Conservation (phyloP, 2,888 invertebrate species). For the Lucinisca nassula region DNA sequence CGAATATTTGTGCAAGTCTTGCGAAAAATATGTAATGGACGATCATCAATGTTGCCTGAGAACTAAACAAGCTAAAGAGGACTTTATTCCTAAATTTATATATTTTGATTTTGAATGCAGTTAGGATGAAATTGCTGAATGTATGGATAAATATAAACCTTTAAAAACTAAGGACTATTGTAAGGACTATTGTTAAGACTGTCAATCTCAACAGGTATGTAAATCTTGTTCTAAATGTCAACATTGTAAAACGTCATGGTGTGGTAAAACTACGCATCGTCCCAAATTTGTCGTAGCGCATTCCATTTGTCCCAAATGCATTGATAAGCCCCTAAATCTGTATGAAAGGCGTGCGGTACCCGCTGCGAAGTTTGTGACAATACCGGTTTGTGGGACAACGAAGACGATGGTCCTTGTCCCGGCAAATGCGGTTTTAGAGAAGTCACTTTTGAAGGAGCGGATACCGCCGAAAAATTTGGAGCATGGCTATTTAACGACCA, state of each 20-base stretch:
- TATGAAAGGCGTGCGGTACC: slow-evolving; percentile 38
- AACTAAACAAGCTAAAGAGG: slow-evolving; percentile 2
- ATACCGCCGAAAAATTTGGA: slow-evolving; percentile 45
- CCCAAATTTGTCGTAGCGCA: slow-evolving; percentile 58
- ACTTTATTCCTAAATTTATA: slow-evolving; percentile 23
- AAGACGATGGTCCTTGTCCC: slow-evolving; percentile 49
- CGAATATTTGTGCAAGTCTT: slow-evolving; percentile 29
- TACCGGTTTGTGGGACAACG: slow-evolving; percentile 9
- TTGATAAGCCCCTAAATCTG: slow-evolving; percentile 28
- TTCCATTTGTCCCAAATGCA: slow-evolving; percentile 39
- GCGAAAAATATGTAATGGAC: slow-evolving; percentile 20
- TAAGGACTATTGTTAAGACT: slow-evolving; percentile 28
- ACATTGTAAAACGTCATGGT: slow-evolving; percentile 39
- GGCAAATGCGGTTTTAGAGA: slow-evolving; percentile 57
- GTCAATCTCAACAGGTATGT: slow-evolving; percentile 27
- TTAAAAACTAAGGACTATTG: too few relatives aligned
- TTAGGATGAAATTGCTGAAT: slow-evolving; percentile 24
- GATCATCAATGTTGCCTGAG: slow-evolving; percentile 39
- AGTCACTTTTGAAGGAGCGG: slow-evolving; percentile 43
- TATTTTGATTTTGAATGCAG: slow-evolving; percentile 52
- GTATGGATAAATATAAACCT: slow-evolving; percentile 16
- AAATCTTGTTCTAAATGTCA: slow-evolving; percentile 29
- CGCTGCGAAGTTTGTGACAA: slow-evolving; percentile 24
- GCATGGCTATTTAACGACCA: slow-evolving; percentile 49
- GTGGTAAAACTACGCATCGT: slow-evolving; percentile 44